phyloP scores from a whole-genome alignment of 2,797 vertebrate genomes.

The Cephalopachus bancanus region DNA sequence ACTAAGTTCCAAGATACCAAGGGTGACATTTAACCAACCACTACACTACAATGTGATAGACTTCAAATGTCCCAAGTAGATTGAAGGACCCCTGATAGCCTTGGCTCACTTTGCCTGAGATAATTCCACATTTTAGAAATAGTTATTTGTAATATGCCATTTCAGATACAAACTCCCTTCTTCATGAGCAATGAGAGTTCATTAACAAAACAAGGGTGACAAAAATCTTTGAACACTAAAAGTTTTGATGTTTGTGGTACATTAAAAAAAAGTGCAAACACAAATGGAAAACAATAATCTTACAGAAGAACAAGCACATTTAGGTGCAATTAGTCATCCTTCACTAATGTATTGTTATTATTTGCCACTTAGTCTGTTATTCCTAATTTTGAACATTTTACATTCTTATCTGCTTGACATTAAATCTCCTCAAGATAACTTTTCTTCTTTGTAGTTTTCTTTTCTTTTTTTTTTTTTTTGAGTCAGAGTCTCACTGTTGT shows the following conservation, averaged over 20 bases:
- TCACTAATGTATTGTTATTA: neutral
- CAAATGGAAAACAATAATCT: neutral
- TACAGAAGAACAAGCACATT: neutral
- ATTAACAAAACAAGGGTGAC: neutral
- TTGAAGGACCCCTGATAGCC: neutral
- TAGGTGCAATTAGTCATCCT: neutral
- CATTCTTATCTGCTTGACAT: neutral
- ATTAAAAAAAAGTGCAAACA: neutral
- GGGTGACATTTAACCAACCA: neutral
- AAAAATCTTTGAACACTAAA: neutral
- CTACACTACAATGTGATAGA: neutral
- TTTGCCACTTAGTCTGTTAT: neutral
- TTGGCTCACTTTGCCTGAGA: neutral
- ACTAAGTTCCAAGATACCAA: neutral
- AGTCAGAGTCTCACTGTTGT: too few species aligned
- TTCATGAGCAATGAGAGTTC: neutral
- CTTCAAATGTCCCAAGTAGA: neutral
- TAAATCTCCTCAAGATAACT: neutral
- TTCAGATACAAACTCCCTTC: neutral
- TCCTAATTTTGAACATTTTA: neutral
- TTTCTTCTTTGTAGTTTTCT: neutral
- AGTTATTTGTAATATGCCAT: neutral
- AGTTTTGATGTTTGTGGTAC: neutral
- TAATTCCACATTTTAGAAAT: neutral
- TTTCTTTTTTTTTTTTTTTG: neutral